phyloP scores from a whole-genome alignment of 2,888 invertebrate genomes.

The Pristionchus entomophagus region DNA sequence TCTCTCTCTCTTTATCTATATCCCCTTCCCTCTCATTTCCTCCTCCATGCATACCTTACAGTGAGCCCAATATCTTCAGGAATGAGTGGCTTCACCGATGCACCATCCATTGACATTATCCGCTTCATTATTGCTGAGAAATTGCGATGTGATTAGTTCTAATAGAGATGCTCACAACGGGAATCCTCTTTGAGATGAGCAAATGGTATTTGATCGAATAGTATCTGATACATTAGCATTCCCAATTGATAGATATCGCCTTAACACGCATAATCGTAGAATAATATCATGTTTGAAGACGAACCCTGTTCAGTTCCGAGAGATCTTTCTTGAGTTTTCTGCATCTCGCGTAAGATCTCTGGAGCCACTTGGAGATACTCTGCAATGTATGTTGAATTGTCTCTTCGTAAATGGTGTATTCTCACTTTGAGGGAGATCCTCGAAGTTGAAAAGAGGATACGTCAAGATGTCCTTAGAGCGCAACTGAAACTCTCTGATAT shows the following conservation, averaged over 20 bases:
- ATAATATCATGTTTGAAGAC: too few relatives aligned
- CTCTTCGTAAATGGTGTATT: neutral
- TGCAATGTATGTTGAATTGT: constrained; percentile 40
- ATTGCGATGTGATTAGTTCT: neutral
- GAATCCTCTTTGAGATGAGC: neutral
- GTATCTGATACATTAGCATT: constrained; percentile 63
- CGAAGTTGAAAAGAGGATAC: neutral
- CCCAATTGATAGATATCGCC: constrained; percentile 63
- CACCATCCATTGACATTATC: neutral
- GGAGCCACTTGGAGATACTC: constrained; percentile 63
- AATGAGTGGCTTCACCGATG: neutral
- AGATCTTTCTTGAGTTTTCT: constrained; percentile 47
- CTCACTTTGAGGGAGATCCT: constrained; percentile 20
- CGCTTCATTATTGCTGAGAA: neutral
- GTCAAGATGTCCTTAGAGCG: neutral
- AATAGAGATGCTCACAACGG: neutral
- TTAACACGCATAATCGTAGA: neutral
- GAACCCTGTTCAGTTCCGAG: neutral
- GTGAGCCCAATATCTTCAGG: constrained; percentile 27
- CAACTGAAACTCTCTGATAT: neutral
- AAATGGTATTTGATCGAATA: constrained; percentile 60
- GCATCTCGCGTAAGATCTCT: constrained; percentile 52
- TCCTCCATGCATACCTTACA: neutral
- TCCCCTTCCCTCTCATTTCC: neutral
- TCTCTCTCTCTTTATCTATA: neutral